Conservation (phyloP, 2,797 vertebrate species). For the Allobates femoralis region DNA sequence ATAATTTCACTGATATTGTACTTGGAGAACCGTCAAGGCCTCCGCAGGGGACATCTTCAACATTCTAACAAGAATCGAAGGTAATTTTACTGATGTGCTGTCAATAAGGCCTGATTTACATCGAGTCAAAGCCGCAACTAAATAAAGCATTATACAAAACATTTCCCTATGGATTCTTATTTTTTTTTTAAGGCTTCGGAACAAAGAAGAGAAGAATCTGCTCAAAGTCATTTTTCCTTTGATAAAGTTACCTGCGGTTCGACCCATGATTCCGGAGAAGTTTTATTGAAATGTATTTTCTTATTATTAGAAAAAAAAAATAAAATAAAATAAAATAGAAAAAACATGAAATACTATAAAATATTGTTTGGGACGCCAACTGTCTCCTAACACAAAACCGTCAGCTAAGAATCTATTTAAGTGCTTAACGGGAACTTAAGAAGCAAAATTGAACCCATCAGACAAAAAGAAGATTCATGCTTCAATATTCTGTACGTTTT, state of each 20-base stretch:
- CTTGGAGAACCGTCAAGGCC: not conserved
- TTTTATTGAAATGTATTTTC: not conserved
- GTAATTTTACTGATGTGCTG: conserved; percentile 21
- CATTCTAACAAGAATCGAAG: conserved; percentile 9
- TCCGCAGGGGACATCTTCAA: conserved; percentile 19
- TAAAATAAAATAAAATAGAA: not conserved
- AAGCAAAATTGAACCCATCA: conserved; percentile 58
- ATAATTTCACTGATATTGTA: conserved; percentile 18
- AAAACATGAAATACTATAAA: not conserved
- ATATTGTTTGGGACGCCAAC: conserved; percentile 30
- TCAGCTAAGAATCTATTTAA: conserved; percentile 40
- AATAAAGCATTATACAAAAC: conserved; percentile 33
- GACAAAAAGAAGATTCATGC: conserved; percentile 54
- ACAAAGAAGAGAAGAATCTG: not conserved
- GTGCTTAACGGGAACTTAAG: conserved; percentile 54
- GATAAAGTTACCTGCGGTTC: conserved; percentile 29
- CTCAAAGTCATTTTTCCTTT: conserved; percentile 11
- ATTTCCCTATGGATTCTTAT: conserved; percentile 27
- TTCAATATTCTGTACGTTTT: conserved; percentile 60
- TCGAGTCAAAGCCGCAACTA: conserved; percentile 20
- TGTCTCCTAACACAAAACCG: conserved; percentile 16
- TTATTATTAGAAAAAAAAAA: not conserved
- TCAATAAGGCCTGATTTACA: conserved; percentile 35
- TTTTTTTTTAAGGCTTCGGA: not conserved
- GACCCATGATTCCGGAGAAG: not conserved